A percentile compares a stretch with the other conserved stretches of the same genome.
Evolutionary conservation across 2,888 invertebrate genomes (phyloP).

Genomic region (Andrena flavipes): DNA sequence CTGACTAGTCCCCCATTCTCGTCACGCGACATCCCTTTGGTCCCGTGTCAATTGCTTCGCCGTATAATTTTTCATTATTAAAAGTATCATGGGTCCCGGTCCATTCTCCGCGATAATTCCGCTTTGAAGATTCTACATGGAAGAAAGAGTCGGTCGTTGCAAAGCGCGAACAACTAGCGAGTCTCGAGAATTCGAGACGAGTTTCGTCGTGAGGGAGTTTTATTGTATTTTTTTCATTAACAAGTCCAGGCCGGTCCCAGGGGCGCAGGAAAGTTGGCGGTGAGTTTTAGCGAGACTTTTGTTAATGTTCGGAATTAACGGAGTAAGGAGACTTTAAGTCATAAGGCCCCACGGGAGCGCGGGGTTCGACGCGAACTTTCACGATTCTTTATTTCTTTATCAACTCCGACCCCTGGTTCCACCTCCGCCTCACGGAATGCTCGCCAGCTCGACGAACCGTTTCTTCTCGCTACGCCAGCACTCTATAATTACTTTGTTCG

Average conservation of each 20-base stretch:
- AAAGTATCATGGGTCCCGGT: neutral
- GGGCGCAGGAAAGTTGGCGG: slow-evolving; percentile 80
- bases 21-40: neutral
- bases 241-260: slow-evolving; percentile 80
- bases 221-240: slow-evolving; percentile 85
- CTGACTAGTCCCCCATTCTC: neutral
- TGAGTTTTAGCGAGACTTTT: slow-evolving; percentile 84
- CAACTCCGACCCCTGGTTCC: slow-evolving; percentile 78
- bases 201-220: slow-evolving; percentile 76
- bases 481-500: slow-evolving; percentile 77
- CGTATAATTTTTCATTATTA: neutral
- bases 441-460: slow-evolving; percentile 68
- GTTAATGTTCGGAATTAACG: slow-evolving; percentile 85
- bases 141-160: slow-evolving; percentile 47
- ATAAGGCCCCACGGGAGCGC: slow-evolving; percentile 83
- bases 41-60: neutral
- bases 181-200: slow-evolving; percentile 70
- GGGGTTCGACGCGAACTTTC: slow-evolving; percentile 83
- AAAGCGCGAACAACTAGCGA: slow-evolving; percentile 49
- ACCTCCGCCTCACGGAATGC: slow-evolving; percentile 61
- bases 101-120: slow-evolving; percentile 45
- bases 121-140: slow-evolving; percentile 29
- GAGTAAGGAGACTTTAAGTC: slow-evolving; percentile 85
- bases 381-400: slow-evolving; percentile 85
- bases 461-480: slow-evolving; percentile 69